These are phyloP conservation scores for Herpetotheres cachinnans DNA, from an alignment of 2,113 vertebrate species.

Conservation along the genomic window DNA sequence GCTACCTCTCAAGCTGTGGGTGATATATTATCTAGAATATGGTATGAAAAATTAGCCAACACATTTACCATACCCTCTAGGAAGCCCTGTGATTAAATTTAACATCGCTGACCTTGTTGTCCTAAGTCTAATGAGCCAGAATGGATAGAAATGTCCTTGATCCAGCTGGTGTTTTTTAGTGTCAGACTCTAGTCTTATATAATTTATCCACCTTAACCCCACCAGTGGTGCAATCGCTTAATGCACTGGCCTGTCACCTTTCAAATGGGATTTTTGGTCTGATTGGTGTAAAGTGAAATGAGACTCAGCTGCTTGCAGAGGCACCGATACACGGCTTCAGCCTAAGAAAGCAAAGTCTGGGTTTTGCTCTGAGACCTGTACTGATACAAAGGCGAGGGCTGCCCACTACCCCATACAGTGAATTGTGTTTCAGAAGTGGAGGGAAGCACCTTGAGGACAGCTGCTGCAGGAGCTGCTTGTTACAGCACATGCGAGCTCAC, in stretches of 20 bases:
- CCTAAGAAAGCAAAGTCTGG: background rate
- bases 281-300: slow-evolving; percentile 36
- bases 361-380: background rate
- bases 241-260: slow-evolving; percentile 52
- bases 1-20: slow-evolving; percentile 21
- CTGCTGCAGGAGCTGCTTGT: background rate
- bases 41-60: slow-evolving; percentile 48
- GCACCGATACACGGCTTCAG: background rate
- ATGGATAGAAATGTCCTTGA: slow-evolving; percentile 59
- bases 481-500: background rate
- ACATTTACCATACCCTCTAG: slow-evolving; percentile 33
- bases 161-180: slow-evolving; percentile 48
- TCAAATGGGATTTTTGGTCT: slow-evolving; percentile 33
- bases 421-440: background rate
- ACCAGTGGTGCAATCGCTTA: slow-evolving; percentile 43
- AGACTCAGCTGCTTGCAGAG: background rate
- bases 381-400: background rate
- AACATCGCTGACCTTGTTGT: slow-evolving; percentile 60
- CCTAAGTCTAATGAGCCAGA: slow-evolving; percentile 58
- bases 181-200: background rate
- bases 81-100: slow-evolving; percentile 61
- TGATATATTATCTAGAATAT: slow-evolving; percentile 34
- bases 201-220: slow-evolving; percentile 53
- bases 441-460: background rate
- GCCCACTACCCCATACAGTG: background rate